Base-by-base conservation (phyloP, 2,797 vertebrate species). In the Acomys russatus region DNA sequence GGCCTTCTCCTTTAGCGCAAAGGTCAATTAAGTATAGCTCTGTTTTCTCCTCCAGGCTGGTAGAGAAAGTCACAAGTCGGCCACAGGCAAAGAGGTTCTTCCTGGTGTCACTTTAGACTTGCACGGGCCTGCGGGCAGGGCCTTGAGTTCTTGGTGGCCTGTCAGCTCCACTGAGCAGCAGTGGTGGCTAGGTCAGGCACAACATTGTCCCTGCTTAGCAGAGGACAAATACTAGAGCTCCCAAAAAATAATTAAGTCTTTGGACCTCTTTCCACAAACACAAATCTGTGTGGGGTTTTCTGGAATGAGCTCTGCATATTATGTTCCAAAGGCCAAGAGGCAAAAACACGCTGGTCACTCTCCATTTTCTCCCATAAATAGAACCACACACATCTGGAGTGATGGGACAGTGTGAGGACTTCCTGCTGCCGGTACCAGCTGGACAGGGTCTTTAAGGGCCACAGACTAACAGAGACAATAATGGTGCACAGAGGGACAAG, bases 141-240 rank as follows among this genome's bases (percentile, higher is more conserved):
- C 96, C 96, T 97, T 97, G 96, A 97, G 95, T 97, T 97, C 98
- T 97, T 98, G 97, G 97, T 97, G 96, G 73, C 61, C 88, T 92
- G 93, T 97, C 98, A 98, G 97, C 61, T 74, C 96, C 97, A 98
- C 96, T 97, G 98, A 98, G 97, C 97, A 98, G 96, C 97, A 97
- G 96, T 88, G 88, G 96, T 98, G 98, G 98, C 97, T 97, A 97
- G 97, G 96, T 98, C 97, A 88, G 28, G 95, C 84, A 54, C 70
- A 96, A 73, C 96, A 97, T 98, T 97, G 98, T 97, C 98, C 96
- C 95, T 98, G 96, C 82, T 97, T 97, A 97, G 95, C 74, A 97
- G 95, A 98, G 97, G 95, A 98, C 96, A 97, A 98, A 97, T 91
- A 96, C 64, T 97, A 96, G 79, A 94, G 38, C 84, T 96, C 94